These are phyloP conservation scores for Pseudorhiza aurosa DNA, from an alignment of 30 jellyfish, hydroid and myxozoan genomes.

Conservation along the genomic window DNA sequence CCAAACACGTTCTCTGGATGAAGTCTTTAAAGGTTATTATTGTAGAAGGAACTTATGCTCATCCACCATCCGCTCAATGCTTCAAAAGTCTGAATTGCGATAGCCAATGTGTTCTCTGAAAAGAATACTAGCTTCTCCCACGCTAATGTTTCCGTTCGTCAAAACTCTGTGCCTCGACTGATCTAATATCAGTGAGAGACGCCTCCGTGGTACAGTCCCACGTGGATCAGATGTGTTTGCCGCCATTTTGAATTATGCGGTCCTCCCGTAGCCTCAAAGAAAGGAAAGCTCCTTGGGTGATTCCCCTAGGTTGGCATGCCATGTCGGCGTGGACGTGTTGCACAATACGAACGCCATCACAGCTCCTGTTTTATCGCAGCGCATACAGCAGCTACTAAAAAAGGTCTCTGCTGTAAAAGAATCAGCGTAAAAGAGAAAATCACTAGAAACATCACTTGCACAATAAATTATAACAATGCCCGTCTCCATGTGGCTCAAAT, in stretches of 20 bases:
- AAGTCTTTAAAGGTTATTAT: too few species aligned
- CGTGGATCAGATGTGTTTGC: conserved; percentile 66
- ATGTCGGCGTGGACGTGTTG: conserved; percentile 15
- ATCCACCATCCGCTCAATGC: too few species aligned
- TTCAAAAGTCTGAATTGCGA: too few species aligned
- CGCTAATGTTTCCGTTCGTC: conserved; percentile 25
- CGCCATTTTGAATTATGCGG: conserved; percentile 23
- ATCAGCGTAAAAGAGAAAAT: too few species aligned
- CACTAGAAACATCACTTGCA: too few species aligned
- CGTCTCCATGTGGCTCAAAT: too few species aligned
- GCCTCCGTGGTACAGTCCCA: conserved; percentile 39
- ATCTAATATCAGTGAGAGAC: conserved; percentile 18
- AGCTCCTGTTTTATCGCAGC: too few species aligned
- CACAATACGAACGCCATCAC: conserved; percentile 1
- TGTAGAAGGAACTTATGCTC: too few species aligned
- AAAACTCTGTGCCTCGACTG: neutral
- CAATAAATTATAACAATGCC: too few species aligned
- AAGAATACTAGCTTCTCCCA: conserved; percentile 15
- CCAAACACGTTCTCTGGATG: neutral
- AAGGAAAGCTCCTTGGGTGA: neutral
- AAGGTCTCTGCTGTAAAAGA: too few species aligned
- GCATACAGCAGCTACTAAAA: too few species aligned
- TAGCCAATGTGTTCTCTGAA: neutral
- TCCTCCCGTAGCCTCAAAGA: conserved; percentile 1
- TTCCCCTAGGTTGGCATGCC: conserved; percentile 41